Base-by-base conservation (phyloP, 2,888 invertebrate genomes). In the Sarcophaga carnaria region DNA sequence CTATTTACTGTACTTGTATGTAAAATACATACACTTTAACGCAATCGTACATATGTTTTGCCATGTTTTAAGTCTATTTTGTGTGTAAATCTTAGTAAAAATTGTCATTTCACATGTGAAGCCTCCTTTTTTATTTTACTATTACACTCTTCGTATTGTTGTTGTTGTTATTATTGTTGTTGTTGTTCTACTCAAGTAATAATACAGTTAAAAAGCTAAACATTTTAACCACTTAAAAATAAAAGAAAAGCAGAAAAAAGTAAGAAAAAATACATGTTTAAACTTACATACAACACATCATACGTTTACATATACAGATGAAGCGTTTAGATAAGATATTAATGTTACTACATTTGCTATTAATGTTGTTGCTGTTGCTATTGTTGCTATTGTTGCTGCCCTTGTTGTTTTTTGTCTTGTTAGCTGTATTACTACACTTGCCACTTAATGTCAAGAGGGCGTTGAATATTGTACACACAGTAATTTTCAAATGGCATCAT, bases 371-470 rank as follows among this genome's bases (percentile, higher is more conserved):
- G 80, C 60, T 49, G 37, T 72, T 64, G 80, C 60, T 70, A 47
- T 54, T 64, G 67, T 72, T 85, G 76, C 67, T 62, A 4, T n/a
- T 20, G 20, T 37, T 22, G 22, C 22, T 22, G 22, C 22, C 22
- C 22, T 22, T 22, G 22, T 22, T 22, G 22, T 22, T 22, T 22
- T 37, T 37, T 37, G 37, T 37, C 8, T 37, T 37, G 37, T 37
- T 37, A 2, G 2, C 37, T 37, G 37, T 37, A 22, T 37, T 63
- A 22, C 64, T 82, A 49, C 59, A 78, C 71, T 82, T 70, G 60
- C 27, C 80, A 80, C 79, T 86, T 80, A 67, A 82, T 86, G 82
- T 80, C 82, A 71, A 86, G 82, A 66, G 82, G 85, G 82, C 85
- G 85, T 86, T 75, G 59, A 78, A 79, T 79, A 79, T 82, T 79